These are phyloP conservation scores for Leptatherina wallacei DNA, from an alignment of 2,797 vertebrate species.

Conservation along the genomic window DNA sequence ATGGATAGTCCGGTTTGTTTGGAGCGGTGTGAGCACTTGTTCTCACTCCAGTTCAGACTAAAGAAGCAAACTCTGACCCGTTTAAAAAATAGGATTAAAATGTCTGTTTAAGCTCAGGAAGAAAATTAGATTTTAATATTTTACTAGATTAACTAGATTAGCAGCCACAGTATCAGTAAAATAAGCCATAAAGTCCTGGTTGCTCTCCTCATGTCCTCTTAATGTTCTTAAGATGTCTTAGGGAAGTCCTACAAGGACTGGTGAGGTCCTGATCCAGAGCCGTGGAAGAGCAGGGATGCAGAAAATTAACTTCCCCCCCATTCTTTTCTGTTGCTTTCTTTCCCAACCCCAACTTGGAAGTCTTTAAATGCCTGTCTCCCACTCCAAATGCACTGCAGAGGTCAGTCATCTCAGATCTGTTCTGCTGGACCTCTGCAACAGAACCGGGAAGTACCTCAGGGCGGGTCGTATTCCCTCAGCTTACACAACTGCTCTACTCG, in stretches of 20 bases:
- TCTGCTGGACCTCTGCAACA: not conserved
- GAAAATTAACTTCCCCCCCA: constrained; percentile 2
- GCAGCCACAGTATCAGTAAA: too few relatives aligned
- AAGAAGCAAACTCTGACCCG: too few relatives aligned
- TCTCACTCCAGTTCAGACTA: too few relatives aligned
- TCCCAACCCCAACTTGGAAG: not conserved
- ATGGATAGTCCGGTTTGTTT: not conserved
- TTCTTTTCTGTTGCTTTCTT: not conserved
- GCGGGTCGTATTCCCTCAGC: not conserved
- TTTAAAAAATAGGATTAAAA: too few relatives aligned
- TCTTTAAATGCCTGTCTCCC: not conserved
- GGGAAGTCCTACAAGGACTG: not conserved
- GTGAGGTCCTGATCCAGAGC: not conserved
- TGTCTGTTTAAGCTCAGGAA: too few relatives aligned
- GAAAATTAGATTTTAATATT: too few relatives aligned
- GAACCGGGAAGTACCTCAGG: not conserved
- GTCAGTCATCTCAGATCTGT: not conserved
- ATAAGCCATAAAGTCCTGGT: too few relatives aligned
- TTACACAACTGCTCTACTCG: not conserved
- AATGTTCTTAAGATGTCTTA: too few relatives aligned
- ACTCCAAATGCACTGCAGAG: not conserved
- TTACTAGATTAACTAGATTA: too few relatives aligned
- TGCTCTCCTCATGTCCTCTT: too few relatives aligned
- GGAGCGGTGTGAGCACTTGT: too few relatives aligned
- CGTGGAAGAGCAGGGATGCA: constrained; percentile 10